Base-by-base conservation (phyloP, 2,113 vertebrate genomes). In the Myocastor coypus region DNA sequence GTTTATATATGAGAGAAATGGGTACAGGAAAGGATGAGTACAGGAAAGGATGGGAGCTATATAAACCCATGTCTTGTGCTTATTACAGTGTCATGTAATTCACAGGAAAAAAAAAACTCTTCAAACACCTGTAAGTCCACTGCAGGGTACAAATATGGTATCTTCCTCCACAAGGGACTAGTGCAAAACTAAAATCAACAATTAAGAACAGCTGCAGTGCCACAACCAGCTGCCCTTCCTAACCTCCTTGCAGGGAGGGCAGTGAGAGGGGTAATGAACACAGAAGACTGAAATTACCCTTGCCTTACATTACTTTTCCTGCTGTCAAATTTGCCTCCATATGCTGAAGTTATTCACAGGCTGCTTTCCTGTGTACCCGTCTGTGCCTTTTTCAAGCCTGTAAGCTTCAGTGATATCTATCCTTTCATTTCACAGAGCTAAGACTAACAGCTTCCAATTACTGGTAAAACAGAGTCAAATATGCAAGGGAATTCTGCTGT, bases 101-200 rank as follows among this genome's bases (percentile, higher is more conserved):
- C 17, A 1, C 34, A 81, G 86, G 42, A 94, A 97, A 97, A 97
- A 95, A 87, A 97, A 97, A 97, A 95, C 85, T 89, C 87, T 69
- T 96, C 93, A 83, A 81, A 78, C 94, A 96, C 93, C 95, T 96
- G 92, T 94, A 94, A 93, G 77, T 91, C 81, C 94, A 81, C 14
- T 84, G 75, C 69, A 83, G 28, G 80, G 91, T 73, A 7, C 83
- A 94, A 75, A 96, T 82, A 91, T 28, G 46, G 57, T 89, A 93
- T 92, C 91, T 75, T 64, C 26, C 71, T 64, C 81, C 96, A 92
- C 81, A 69, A 52, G 93, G 69, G 95, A 96, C 83, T 71, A 50
- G 30, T 71, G 82, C 46, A 88, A 93, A 93, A 87, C 83, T 94
- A 89, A 96, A 97, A 84, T 90, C 95, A 94, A 94, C 89, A 97